Conservation (phyloP, 2,888 invertebrate genomes). For the Chorisops tibialis region DNA sequence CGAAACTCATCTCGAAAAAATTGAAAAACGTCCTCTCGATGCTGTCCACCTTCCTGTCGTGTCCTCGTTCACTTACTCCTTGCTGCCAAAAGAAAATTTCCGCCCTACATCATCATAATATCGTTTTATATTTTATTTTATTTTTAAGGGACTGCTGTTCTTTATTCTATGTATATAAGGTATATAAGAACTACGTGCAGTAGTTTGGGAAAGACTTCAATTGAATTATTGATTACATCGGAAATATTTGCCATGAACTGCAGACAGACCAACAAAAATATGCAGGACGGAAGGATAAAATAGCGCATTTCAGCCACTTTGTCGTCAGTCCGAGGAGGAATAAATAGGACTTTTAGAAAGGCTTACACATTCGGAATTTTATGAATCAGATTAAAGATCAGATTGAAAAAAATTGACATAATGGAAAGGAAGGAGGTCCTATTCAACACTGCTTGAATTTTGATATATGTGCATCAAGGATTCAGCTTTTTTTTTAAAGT, state of each 20-base stretch:
- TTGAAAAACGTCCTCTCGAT: slow-evolving; percentile 12
- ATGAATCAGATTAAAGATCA: too few relatives aligned
- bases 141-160: too few relatives aligned
- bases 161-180: too few relatives aligned
- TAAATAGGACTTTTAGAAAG: neutral
- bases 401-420: too few relatives aligned
- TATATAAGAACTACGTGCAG: neutral
- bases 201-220: slow-evolving; percentile 1
- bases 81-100: slow-evolving; percentile 20
- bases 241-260: slow-evolving; percentile 22
- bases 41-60: slow-evolving; percentile 24
- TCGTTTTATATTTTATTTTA: neutral
- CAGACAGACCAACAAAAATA: neutral
- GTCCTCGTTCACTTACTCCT: slow-evolving; percentile 9
- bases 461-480: too few relatives aligned
- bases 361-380: too few relatives aligned
- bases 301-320: slow-evolving; percentile 12
- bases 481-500: too few relatives aligned
- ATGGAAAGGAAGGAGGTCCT: too few relatives aligned
- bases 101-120: slow-evolving; percentile 21
- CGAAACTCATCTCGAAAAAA: neutral
- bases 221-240: slow-evolving; percentile 21
- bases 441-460: too few relatives aligned
- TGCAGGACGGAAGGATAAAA: neutral
- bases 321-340: neutral